Evolutionary conservation across 1,140 invertebrate species (phyloP).

Genomic region (Conus betulinus): DNA sequence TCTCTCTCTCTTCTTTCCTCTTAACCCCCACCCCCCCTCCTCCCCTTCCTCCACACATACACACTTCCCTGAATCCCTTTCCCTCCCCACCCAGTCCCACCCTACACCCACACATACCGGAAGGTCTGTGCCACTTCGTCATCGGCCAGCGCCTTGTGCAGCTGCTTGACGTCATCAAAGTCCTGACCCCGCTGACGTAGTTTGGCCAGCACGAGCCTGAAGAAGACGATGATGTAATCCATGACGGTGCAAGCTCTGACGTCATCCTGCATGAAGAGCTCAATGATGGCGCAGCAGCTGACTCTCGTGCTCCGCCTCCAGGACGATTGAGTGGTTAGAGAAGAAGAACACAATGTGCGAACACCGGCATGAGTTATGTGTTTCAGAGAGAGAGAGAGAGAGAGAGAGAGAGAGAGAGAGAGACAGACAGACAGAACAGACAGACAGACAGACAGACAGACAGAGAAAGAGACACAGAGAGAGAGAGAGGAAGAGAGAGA

Average conservation of each 20-base stretch:
- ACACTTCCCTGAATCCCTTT: no score
- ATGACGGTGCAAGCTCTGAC: conserved; percentile 27
- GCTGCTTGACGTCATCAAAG: conserved; percentile 34
- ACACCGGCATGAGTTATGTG: neutral
- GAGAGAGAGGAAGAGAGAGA: no score
- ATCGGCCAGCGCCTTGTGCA: conserved; percentile 26
- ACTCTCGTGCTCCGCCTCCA: conserved; percentile 2
- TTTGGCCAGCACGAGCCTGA: conserved; percentile 28
- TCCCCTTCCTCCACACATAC: no score
- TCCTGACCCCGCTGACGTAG: conserved; percentile 27
- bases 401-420: no score
- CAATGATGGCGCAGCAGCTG: conserved; percentile 19
- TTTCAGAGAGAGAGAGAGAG: no score
- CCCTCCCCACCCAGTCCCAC: no score
- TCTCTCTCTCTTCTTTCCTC: no score
- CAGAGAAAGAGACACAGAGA: no score
- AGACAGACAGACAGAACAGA: no score
- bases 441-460: no score
- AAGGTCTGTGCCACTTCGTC: neutral
- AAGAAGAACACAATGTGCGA: conserved; percentile 31
- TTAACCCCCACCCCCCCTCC: no score
- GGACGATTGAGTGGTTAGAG: neutral
- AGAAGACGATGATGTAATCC: conserved; percentile 29
- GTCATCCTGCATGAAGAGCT: conserved; percentile 35
- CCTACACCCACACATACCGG: conserved; percentile 28